Evolutionary conservation across 2,888 invertebrate species (phyloP).

Genomic region (Subacronicta megacephala): DNA sequence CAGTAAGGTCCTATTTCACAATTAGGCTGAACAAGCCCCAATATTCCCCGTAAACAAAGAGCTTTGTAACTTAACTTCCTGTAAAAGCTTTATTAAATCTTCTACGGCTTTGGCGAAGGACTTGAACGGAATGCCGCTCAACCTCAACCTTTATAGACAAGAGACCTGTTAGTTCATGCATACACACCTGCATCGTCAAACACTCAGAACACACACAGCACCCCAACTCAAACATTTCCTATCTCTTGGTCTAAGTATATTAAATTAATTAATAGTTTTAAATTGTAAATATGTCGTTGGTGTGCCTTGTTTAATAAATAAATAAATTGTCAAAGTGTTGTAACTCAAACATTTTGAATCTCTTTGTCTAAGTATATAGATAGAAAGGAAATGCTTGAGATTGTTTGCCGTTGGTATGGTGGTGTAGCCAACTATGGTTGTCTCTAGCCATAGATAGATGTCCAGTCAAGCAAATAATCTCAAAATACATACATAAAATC

Average conservation of each 20-base stretch:
- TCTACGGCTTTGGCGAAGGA: constrained; percentile 10
- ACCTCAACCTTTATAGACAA: constrained; percentile 14
- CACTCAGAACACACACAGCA: constrained; percentile 15
- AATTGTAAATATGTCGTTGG: too few relatives aligned
- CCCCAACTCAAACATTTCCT: neutral
- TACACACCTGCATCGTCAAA: constrained; percentile 29
- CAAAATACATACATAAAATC: too few relatives aligned
- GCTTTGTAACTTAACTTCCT: constrained; percentile 11
- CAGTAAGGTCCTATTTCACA: constrained; percentile 28
- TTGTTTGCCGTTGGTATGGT: too few relatives aligned
- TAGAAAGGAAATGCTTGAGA: too few relatives aligned
- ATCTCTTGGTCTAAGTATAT: constrained; percentile 30
- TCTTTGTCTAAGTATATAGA: too few relatives aligned
- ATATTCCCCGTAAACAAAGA: constrained; percentile 29
- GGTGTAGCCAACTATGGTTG: too few relatives aligned
- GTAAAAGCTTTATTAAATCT: constrained; percentile 19
- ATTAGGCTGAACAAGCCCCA: constrained; percentile 25
- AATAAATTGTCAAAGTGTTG: too few relatives aligned
- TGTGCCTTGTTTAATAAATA: too few relatives aligned
- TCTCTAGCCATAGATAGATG: too few relatives aligned
- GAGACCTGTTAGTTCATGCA: constrained; percentile 37
- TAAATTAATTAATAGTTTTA: too few relatives aligned
- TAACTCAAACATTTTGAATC: too few relatives aligned
- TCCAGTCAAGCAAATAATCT: too few relatives aligned
- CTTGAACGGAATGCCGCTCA: constrained; percentile 9